Evolutionary conservation across 2,888 invertebrate genomes (phyloP).

Genomic region (Dynastes tityus): DNA sequence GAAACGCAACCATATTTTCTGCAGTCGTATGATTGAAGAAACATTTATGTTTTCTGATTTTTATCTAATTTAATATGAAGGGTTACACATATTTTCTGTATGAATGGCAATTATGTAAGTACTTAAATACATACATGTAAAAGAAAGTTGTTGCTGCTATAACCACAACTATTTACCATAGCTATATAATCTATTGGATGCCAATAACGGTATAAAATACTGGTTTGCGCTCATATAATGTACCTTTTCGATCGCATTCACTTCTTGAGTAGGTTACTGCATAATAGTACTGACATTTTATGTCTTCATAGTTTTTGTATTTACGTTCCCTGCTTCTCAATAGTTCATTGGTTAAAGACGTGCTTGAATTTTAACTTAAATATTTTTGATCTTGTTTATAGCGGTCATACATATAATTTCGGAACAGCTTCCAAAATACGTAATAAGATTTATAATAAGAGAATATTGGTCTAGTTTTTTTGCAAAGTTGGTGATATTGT

Average conservation of each 20-base stretch:
- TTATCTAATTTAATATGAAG: background rate
- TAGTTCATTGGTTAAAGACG: no score
- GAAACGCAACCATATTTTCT: background rate
- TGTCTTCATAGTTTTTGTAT: no score
- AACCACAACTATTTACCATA: background rate
- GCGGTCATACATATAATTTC: no score
- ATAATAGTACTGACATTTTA: background rate
- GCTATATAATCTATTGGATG: background rate
- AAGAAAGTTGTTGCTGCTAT: background rate
- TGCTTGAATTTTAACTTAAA: no score
- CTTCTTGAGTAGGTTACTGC: conserved; percentile 1
- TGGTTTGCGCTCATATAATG: background rate
- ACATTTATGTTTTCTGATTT: background rate
- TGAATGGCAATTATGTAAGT: background rate
- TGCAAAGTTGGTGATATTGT: no score
- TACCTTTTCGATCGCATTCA: conserved; percentile 3
- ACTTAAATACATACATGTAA: background rate
- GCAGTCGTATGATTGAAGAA: background rate
- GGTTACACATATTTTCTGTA: background rate
- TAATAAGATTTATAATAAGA: no score
- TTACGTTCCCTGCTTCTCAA: no score
- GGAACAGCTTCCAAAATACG: no score
- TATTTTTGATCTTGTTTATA: no score
- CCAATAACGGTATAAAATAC: conserved; percentile 16
- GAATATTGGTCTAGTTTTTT: no score